Evolutionary conservation across 2,888 invertebrate genomes (phyloP), one percentile per base, ranked within the genome.

Genomic region (Mamestra brassicae): DNA sequence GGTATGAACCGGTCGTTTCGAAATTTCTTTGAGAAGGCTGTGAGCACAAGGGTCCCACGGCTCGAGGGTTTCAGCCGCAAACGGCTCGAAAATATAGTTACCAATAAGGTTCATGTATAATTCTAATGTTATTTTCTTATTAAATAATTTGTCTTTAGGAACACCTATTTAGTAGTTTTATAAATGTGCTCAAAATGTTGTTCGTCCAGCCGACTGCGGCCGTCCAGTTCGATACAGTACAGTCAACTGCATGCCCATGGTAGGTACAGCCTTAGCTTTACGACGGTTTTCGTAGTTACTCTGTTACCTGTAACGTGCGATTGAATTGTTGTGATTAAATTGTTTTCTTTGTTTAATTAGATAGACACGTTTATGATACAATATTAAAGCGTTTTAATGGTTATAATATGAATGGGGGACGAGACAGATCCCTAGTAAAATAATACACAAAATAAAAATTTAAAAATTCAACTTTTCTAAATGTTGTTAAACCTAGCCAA

Each of bases 201-300:
- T 34, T 45, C 50, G 13, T 73, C 80, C 76, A 13, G 36, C 8
- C 13, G 11, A 42, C 5, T 36, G 80, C 26, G n/a, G 15, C 64
- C 65, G 80, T 80, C 76, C 76, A 54, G 26, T 34, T 36, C 11
- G 6, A 55, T 57, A 45, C 50, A 34, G 15, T 77, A 77, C 78
- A 57, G 57, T 50, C 50, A 69, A 36, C 58, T 2, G 52, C 34
- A 50, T n/a, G 17, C 4, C 6, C 8, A n/a, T 34, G 26, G 26
- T 26, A 26, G 26, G 26, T 26, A 26, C 26, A 26, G 26, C 26
- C 1, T 26, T 26, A 26, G 26, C 26, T 13, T 26, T 15, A 47
- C 3, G 7, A 42, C 26, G 1, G n/a, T 45, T 62, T 13, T 13
- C 42, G 4, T 5, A 26, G 10, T 47, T 11, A 5, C 11, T 3